Evolutionary conservation across 2,113 vertebrate species (phyloP).

Genomic region (Aphyosemion australe): DNA sequence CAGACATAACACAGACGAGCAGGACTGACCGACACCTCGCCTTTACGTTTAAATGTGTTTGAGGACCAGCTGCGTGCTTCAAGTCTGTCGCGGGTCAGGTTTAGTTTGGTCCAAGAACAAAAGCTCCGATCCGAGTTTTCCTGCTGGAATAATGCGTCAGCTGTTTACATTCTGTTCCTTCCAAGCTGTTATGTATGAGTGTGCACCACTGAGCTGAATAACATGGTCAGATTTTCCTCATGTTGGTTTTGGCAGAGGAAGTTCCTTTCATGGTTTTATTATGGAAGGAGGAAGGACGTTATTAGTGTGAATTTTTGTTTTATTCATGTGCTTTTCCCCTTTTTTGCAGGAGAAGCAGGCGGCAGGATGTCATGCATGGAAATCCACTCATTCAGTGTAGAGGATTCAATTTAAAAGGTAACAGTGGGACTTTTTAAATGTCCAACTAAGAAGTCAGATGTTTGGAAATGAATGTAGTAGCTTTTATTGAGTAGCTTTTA

Average conservation of each 20-base stretch:
- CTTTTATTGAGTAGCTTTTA: too few species aligned
- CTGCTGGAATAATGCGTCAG: constrained; percentile 42
- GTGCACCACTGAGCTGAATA: constrained; percentile 32
- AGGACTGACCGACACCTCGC: constrained; percentile 20
- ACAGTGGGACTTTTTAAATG: not conserved
- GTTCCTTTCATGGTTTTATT: constrained; percentile 11
- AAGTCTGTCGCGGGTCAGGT: constrained; percentile 51
- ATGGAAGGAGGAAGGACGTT: constrained; percentile 10
- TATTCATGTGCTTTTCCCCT: constrained; percentile 7
- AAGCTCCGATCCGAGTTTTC: constrained; percentile 15
- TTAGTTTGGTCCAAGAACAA: constrained; percentile 48
- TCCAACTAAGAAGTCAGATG: too few species aligned
- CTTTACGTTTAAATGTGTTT: constrained; percentile 1
- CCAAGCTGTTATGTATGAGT: constrained; percentile 8
- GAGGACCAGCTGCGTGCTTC: constrained; percentile 29
- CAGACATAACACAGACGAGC: constrained; percentile 55
- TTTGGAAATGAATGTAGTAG: too few species aligned
- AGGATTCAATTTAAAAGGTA: constrained; percentile 99
- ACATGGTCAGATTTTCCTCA: constrained; percentile 46
- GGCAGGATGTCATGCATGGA: constrained; percentile 95
- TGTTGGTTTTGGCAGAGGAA: constrained; percentile 25
- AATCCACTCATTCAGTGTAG: constrained; percentile 96
- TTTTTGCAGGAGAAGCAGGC: constrained; percentile 87
- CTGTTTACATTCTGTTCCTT: constrained; percentile 48
- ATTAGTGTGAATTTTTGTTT: constrained; percentile 21